These are phyloP conservation scores for Sinocyclocheilus grahami DNA, from an alignment of 2,113 vertebrate species.

Conservation along the genomic window DNA sequence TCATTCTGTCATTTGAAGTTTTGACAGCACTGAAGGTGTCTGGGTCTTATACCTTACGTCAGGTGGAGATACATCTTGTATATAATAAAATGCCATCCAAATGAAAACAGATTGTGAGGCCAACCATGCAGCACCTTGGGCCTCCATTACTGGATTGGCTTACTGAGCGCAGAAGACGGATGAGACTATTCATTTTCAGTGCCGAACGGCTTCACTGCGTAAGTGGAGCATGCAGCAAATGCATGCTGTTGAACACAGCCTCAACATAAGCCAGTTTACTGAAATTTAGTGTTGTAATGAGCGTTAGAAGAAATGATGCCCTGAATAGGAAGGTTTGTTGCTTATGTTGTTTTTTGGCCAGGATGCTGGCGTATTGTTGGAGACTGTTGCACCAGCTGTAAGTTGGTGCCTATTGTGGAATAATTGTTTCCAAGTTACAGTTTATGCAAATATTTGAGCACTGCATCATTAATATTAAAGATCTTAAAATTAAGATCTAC, in stretches of 20 bases:
- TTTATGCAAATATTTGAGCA: neutral
- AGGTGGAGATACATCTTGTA: constrained; percentile 70
- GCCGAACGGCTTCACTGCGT: constrained; percentile 49
- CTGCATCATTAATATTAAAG: neutral
- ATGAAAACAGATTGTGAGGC: constrained; percentile 77
- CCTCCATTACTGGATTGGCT: constrained; percentile 67
- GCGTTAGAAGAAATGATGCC: neutral
- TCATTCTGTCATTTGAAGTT: constrained; percentile 55
- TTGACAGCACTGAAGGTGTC: constrained; percentile 56
- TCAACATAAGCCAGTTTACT: constrained; percentile 51
- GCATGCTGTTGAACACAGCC: constrained; percentile 50
- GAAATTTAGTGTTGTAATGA: constrained; percentile 33
- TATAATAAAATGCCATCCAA: constrained; percentile 76
- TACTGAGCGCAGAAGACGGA: constrained; percentile 69
- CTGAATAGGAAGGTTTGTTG: constrained; percentile 8
- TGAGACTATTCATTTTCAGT: constrained; percentile 68
- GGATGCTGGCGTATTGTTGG: too few relatives aligned
- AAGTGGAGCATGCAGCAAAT: constrained; percentile 46
- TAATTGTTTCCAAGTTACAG: neutral
- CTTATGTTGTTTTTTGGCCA: neutral
- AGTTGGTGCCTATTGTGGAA: neutral
- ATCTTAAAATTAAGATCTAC: too few relatives aligned
- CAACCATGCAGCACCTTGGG: constrained; percentile 67
- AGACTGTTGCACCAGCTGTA: neutral
- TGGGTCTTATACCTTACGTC: constrained; percentile 60